Conservation (phyloP, 2,113 vertebrate species). For the Zosterops lateralis region DNA sequence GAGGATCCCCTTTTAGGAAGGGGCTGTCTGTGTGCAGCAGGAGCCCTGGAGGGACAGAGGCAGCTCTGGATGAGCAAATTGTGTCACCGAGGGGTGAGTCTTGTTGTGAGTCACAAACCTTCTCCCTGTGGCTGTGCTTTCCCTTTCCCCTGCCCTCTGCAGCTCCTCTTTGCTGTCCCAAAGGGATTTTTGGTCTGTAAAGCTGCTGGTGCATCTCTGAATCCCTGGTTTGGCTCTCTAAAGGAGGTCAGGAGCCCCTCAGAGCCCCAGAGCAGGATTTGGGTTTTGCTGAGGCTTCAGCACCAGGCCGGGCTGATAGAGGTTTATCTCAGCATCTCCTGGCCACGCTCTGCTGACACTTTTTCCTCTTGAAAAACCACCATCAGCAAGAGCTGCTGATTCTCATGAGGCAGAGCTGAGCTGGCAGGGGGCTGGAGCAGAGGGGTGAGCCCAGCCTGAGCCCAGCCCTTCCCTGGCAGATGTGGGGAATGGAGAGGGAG, state of each 20-base stretch:
- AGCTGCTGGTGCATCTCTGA: background rate
- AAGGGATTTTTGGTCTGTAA: background rate
- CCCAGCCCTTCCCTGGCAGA: background rate
- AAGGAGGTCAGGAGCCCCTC: background rate
- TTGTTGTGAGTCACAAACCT: background rate
- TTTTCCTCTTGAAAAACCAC: background rate
- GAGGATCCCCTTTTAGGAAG: background rate
- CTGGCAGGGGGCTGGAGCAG: background rate
- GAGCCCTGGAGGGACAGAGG: fast-evolving
- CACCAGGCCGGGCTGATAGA: fast-evolving
- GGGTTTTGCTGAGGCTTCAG: background rate
- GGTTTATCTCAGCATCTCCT: background rate
- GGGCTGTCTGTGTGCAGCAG: background rate
- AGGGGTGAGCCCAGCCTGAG: background rate
- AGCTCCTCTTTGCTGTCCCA: background rate
- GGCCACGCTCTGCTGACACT: fast-evolving
- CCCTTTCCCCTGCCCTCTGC: background rate
- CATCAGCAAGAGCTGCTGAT: fast-evolving
- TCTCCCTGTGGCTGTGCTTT: background rate
- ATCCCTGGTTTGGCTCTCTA: background rate
- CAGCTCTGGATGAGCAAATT: background rate
- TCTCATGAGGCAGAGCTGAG: background rate
- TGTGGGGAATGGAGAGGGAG: background rate
- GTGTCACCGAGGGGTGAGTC: background rate
- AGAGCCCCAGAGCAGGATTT: background rate